A percentile compares a stretch with the other conserved stretches of the same genome.
Conservation (phyloP, 2,113 vertebrate species). For the Myanophis thanlyinensis region DNA sequence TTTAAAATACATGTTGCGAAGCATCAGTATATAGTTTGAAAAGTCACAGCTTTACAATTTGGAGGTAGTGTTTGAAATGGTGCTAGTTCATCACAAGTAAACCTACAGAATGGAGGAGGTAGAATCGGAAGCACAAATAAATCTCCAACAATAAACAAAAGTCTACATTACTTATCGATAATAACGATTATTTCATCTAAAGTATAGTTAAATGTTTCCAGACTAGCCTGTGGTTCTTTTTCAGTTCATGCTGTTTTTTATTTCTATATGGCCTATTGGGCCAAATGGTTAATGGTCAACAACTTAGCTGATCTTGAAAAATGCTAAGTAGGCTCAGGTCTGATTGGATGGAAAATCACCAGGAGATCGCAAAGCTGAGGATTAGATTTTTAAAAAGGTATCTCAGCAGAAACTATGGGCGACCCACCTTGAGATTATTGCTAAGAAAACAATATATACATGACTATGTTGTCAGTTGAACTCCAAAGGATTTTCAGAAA, state of each 20-base stretch:
- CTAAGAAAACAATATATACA: neutral
- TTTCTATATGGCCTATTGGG: neutral
- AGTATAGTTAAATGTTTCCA: neutral
- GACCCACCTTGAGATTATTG: neutral
- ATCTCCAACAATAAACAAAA: neutral
- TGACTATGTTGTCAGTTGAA: neutral
- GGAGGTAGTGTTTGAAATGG: neutral
- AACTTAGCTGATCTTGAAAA: neutral
- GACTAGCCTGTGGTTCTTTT: neutral
- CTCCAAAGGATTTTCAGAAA: neutral
- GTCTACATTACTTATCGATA: neutral
- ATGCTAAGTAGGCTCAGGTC: neutral
- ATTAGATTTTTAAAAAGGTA: neutral
- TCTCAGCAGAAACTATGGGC: neutral
- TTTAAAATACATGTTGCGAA: neutral
- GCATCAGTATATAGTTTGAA: neutral
- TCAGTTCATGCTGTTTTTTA: neutral
- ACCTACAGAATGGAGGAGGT: neutral
- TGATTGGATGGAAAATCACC: neutral
- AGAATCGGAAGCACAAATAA: neutral
- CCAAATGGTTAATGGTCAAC: neutral
- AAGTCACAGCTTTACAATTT: neutral
- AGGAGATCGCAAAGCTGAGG: neutral
- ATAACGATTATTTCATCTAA: neutral
- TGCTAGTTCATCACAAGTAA: neutral